phyloP scores from a whole-genome alignment of 2,113 vertebrate genomes.

The Cynopterus brachyotis region DNA sequence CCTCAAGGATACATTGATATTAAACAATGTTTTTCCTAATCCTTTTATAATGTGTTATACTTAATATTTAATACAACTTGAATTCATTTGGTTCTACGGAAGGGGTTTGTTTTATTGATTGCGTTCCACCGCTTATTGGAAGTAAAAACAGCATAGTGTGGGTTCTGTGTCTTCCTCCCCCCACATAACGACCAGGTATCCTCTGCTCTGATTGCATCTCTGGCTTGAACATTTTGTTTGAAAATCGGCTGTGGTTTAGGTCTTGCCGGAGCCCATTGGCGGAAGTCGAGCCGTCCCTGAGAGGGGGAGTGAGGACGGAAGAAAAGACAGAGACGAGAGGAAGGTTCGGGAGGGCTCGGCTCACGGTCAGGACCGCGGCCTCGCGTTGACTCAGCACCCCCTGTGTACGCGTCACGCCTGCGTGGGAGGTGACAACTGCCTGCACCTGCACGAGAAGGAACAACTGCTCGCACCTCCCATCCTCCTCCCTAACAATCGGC shows the following conservation, averaged over 20 bases:
- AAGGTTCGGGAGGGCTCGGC: too few relatives aligned
- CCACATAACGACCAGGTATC: not conserved
- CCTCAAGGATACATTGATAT: not conserved
- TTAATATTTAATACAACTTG: not conserved
- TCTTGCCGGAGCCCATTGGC: too few relatives aligned
- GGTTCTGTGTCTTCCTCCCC: not conserved
- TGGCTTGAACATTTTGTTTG: not conserved
- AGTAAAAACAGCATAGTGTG: not conserved
- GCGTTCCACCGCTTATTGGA: not conserved
- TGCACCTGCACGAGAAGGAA: too few relatives aligned
- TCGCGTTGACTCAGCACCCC: too few relatives aligned
- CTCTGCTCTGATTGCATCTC: not conserved
- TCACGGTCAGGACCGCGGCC: too few relatives aligned
- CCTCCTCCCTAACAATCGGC: too few relatives aligned
- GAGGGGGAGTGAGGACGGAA: too few relatives aligned
- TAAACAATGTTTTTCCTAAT: not conserved
- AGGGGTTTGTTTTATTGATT: not conserved
- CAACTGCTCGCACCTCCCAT: too few relatives aligned
- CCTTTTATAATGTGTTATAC: not conserved
- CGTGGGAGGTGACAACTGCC: too few relatives aligned
- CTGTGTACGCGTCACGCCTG: too few relatives aligned
- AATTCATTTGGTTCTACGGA: not conserved
- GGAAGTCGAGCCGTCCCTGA: too few relatives aligned
- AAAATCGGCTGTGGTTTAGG: not conserved
- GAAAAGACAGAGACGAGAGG: too few relatives aligned